phyloP scores from a whole-genome alignment of 1,140 invertebrate genomes.

The Homarus americanus region DNA sequence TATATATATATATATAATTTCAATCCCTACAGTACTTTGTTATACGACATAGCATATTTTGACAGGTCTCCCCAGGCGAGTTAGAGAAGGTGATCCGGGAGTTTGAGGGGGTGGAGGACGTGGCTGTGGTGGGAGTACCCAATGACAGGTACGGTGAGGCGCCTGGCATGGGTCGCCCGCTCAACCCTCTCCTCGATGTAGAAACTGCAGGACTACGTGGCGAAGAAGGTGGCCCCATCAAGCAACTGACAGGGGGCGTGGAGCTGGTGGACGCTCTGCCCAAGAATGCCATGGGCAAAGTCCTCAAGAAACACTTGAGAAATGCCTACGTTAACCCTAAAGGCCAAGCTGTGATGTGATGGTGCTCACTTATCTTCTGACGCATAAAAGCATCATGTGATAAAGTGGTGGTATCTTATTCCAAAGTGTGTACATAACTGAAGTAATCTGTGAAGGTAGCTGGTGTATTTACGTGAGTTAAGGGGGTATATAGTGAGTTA shows the following conservation, averaged over 20 bases:
- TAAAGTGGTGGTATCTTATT: too few species aligned
- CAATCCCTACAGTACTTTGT: too few species aligned
- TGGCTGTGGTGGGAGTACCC: not conserved
- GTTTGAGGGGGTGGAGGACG: not conserved
- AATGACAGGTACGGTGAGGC: not conserved
- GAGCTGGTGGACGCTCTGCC: constrained; percentile 4
- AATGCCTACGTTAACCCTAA: not conserved
- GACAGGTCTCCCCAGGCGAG: not conserved
- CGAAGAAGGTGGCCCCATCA: not conserved
- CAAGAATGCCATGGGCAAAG: constrained; percentile 4
- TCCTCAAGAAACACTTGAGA: constrained; percentile 5
- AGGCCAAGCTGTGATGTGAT: not conserved
- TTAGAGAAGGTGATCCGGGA: not conserved
- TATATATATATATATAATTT: too few species aligned
- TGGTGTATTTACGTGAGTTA: too few species aligned
- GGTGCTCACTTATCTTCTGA: too few species aligned
- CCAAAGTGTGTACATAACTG: too few species aligned
- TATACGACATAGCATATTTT: too few species aligned
- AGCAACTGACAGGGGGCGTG: constrained; percentile 23
- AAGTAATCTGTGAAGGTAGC: too few species aligned
- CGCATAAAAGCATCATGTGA: too few species aligned
- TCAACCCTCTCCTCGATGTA: not conserved
- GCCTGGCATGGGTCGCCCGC: constrained; percentile 69
- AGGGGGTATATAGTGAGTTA: too few species aligned
- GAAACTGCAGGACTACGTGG: constrained; percentile 7